phyloP scores from a whole-genome alignment of 2,797 vertebrate species.

The Clamator glandarius region DNA sequence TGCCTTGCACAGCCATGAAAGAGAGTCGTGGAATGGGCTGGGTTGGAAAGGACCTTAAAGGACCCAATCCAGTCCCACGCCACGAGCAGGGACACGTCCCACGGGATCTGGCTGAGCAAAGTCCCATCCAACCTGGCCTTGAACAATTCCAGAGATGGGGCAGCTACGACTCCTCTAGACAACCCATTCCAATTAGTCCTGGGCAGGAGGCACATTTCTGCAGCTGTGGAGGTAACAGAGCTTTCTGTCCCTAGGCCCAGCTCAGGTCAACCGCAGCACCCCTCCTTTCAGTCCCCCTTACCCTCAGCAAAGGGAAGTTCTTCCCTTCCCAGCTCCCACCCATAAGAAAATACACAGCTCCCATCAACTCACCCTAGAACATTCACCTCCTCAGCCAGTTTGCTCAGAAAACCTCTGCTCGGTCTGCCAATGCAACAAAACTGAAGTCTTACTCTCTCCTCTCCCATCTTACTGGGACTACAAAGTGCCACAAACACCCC shows the following conservation, averaged over 20 bases:
- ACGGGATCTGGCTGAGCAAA: too few species aligned
- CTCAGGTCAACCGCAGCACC: neutral
- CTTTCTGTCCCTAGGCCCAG: neutral
- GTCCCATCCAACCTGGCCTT: too few species aligned
- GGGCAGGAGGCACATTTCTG: neutral
- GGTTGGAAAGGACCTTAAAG: too few species aligned
- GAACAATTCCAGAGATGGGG: too few species aligned
- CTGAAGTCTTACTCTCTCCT: neutral
- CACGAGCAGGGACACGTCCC: too few species aligned
- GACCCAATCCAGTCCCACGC: too few species aligned
- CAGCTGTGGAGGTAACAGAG: neutral
- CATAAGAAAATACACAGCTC: neutral
- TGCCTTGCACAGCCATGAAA: neutral
- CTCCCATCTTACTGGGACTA: neutral
- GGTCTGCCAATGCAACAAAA: neutral
- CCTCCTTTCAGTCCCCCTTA: neutral
- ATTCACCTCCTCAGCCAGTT: neutral
- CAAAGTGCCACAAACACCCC: neutral
- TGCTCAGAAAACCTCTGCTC: neutral
- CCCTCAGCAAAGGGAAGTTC: neutral
- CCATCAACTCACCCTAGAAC: neutral
- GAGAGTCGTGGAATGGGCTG: too few species aligned
- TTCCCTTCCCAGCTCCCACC: neutral
- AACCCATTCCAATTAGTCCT: too few species aligned
- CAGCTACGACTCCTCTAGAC: too few species aligned